Conservation (phyloP, 2,113 vertebrate genomes). For the Antigone vipio region DNA sequence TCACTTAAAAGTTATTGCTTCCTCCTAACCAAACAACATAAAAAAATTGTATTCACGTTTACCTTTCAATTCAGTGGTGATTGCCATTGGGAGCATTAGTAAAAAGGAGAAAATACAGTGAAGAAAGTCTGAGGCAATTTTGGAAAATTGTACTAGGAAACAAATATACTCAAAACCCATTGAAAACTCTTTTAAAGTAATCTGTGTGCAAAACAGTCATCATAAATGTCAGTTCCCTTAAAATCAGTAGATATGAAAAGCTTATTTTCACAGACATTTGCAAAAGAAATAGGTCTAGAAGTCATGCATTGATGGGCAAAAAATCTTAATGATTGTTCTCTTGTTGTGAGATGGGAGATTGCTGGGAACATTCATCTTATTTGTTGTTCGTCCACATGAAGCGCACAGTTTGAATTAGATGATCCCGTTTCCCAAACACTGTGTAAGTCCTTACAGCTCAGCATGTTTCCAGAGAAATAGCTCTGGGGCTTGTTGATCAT, state of each 20-base stretch:
- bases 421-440: not conserved
- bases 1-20: not conserved
- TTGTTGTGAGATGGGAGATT: not conserved
- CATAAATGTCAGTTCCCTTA: not conserved
- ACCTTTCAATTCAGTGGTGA: not conserved
- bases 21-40: not conserved
- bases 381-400: not conserved
- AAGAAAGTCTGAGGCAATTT: not conserved
- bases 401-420: not conserved
- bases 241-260: not conserved
- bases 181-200: conserved; percentile 31
- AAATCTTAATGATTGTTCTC: not conserved
- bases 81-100: not conserved
- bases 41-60: not conserved
- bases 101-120: conserved; percentile 4
- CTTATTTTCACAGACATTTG: conserved; percentile 8
- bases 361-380: not conserved
- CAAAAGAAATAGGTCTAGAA: not conserved
- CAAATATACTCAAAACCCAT: not conserved
- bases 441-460: not conserved
- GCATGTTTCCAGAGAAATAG: conserved; percentile 2
- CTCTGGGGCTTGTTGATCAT: not conserved
- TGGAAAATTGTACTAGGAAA: not conserved
- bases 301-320: not conserved
- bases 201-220: conserved; percentile 16